Conservation (phyloP, 23 tunicate genomes). For the Trididemnum miniatum region DNA sequence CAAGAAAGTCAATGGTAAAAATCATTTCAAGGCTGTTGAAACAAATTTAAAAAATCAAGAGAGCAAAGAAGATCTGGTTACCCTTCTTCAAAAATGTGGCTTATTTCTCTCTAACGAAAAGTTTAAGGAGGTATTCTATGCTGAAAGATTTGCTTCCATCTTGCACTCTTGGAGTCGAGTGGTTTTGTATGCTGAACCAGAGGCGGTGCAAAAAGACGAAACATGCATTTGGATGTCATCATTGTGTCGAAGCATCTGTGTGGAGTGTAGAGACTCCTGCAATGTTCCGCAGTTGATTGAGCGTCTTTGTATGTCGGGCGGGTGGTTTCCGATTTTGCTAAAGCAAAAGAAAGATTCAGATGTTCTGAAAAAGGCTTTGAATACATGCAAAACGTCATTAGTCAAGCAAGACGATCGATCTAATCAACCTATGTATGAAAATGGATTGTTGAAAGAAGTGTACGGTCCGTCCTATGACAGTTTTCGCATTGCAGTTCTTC, state of each 20-base stretch:
- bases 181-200: slow-evolving; percentile 30
- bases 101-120: slow-evolving; percentile 33
- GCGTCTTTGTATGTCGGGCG: slow-evolving; percentile 37
- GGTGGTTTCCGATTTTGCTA: slow-evolving; percentile 38
- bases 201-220: background rate
- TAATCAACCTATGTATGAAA: slow-evolving; percentile 41
- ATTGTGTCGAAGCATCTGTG: slow-evolving; percentile 10
- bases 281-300: slow-evolving; percentile 29
- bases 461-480: slow-evolving; percentile 4
- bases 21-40: slow-evolving; percentile 20
- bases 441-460: slow-evolving; percentile 32
- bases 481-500: background rate
- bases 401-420: background rate
- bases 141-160: slow-evolving; percentile 65
- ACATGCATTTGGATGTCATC: slow-evolving; percentile 32
- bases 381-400: background rate
- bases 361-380: background rate
- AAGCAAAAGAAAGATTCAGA: background rate
- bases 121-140: slow-evolving; percentile 21
- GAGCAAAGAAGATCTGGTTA: background rate
- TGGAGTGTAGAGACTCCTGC: background rate
- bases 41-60: background rate
- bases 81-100: slow-evolving; percentile 12
- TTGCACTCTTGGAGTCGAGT: slow-evolving; percentile 73
- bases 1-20: background rate